Evolutionary conservation across 2,113 vertebrate genomes (phyloP), one percentile per base, ranked within the genome.

Genomic region (Ophthalmolycus amberensis): DNA sequence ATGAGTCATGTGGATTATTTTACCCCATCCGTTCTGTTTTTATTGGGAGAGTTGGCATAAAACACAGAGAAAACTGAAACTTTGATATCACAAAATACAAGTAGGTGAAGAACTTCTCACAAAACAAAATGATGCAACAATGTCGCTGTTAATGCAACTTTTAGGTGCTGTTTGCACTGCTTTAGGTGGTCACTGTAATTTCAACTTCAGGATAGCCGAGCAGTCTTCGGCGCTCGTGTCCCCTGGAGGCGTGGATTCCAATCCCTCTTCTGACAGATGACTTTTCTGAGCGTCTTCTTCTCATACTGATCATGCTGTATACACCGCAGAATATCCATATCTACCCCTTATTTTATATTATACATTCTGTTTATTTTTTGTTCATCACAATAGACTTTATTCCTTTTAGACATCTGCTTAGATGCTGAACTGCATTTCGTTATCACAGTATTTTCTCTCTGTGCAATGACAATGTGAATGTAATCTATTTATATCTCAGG

Each of bases 211-310:
- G 83, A 89, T 93, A 87, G 90, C 90, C 64, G 78, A 93, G 93
- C 7, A 82, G 87, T 94, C 92, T 91, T 91, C 93, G 89, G 90
- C 58, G 80, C 3, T 14, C 14, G 42, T 14, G 42, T 94, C 90
- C 92, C 4, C 92, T 93, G 94, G 91, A 94, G 93, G 94, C 90
- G 92, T 92, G 92, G 92, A 92, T 94, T 94, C 90, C 88, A 94
- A 93, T 94, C 93, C 94, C 93, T 92, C 91, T 94, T 93, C 94
- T 94, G 94, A 94, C 93, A 93, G 0, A 0, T 38, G 38, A 44
- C 42, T 44, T 14, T 3, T 44, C 42, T 44, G 42, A 44, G 42
- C 9, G 38, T 38, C 8, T 38, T 38, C 88, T 9, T 38, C 38
- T 38, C 42, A 10, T 44, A 44, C 42, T 44, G 42, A 44, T 44